A percentile compares a stretch with the other conserved stretches of the same genome.
These are phyloP conservation scores for Hormaphis cornu DNA, from an alignment of 1,140 invertebrate genomes.

Conservation along the genomic window DNA sequence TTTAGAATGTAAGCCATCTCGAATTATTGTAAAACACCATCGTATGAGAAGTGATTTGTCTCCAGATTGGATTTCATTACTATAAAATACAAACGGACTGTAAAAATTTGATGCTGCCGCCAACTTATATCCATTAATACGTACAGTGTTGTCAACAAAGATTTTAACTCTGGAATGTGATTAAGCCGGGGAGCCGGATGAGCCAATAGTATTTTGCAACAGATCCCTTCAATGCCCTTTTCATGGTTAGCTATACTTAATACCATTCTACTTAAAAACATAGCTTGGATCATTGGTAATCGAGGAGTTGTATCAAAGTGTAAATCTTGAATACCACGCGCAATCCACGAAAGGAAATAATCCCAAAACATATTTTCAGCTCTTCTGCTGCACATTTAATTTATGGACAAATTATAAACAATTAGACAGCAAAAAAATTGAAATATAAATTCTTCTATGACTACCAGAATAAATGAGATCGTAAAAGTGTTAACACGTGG, in stretches of 20 bases:
- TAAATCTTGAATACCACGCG: conserved; percentile 44
- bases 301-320: conserved; percentile 45
- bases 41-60: conserved; percentile 37
- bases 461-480: conserved; percentile 55
- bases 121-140: not conserved
- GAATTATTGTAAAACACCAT: conserved; percentile 61
- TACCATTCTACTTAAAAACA: conserved; percentile 59
- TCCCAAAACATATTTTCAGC: conserved; percentile 47
- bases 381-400: conserved; percentile 40
- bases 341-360: conserved; percentile 46
- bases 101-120: not conserved
- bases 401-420: not conserved
- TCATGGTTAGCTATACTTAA: conserved; percentile 56
- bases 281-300: conserved; percentile 55
- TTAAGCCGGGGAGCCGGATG: conserved; percentile 57
- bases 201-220: conserved; percentile 60
- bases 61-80: not conserved
- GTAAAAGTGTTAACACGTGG: conserved; percentile 56
- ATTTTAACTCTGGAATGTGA: conserved; percentile 46
- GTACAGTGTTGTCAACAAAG: not conserved
- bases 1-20: conserved; percentile 53
- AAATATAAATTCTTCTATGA: conserved; percentile 33
- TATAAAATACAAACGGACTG: conserved; percentile 1
- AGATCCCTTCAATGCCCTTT: conserved; percentile 55
- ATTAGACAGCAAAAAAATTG: not conserved